These are phyloP conservation scores for Phylloscopus collybita DNA, from an alignment of 2,797 vertebrate species.

Conservation along the genomic window DNA sequence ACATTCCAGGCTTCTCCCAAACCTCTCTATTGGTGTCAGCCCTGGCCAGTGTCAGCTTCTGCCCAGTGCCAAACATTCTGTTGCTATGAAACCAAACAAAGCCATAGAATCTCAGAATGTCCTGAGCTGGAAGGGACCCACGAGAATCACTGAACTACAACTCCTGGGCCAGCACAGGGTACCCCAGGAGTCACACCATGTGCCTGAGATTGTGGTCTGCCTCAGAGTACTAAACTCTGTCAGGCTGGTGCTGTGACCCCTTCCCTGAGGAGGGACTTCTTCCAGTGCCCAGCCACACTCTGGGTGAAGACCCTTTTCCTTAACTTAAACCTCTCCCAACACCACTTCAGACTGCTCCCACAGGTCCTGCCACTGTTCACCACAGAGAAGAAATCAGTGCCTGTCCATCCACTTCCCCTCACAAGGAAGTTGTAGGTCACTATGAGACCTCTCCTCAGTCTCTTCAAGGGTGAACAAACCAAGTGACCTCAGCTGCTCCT, in stretches of 20 bases:
- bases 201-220: neutral
- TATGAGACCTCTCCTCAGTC: no score
- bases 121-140: neutral
- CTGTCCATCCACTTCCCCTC: neutral
- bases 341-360: neutral
- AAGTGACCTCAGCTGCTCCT: neutral
- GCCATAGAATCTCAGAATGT: neutral
- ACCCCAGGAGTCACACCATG: neutral
- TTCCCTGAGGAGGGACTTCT: neutral
- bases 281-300: neutral
- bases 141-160: neutral
- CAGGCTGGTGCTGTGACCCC: neutral
- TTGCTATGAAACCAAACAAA: neutral
- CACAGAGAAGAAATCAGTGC: neutral
- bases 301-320: neutral
- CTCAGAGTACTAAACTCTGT: neutral
- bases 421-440: accelerated
- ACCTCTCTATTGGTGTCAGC: neutral
- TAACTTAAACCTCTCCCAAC: neutral
- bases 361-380: accelerated
- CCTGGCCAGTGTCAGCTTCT: neutral
- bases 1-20: neutral
- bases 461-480: neutral
- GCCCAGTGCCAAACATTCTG: neutral
- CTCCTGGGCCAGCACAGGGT: neutral